These are phyloP conservation scores for Acropora tenuis DNA, from an alignment of 64 coral and sea anemone species.

Conservation along the genomic window DNA sequence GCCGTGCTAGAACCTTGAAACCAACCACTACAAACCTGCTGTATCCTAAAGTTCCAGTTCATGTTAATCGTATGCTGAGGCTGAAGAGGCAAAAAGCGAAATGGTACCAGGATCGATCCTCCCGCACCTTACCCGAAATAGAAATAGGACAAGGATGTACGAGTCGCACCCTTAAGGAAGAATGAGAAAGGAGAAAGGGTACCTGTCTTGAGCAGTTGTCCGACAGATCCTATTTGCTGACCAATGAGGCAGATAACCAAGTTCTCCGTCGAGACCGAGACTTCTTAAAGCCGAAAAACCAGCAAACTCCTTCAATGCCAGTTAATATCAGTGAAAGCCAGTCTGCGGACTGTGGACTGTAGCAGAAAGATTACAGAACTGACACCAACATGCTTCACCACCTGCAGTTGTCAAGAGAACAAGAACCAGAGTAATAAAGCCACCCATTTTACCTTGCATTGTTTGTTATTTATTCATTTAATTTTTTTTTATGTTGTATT, in stretches of 20 bases:
- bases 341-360: not conserved
- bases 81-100: not conserved
- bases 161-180: constrained; percentile 32
- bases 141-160: constrained; percentile 68
- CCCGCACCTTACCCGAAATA: constrained; percentile 36
- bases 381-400: not conserved
- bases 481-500: no score
- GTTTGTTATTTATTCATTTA: no score
- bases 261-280: constrained; percentile 35
- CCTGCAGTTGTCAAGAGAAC: not conserved
- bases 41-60: not conserved
- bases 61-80: not conserved
- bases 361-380: not conserved
- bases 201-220: constrained; percentile 69
- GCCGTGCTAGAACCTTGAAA: constrained; percentile 1
- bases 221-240: constrained; percentile 68
- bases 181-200: constrained; percentile 48
- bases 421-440: not conserved
- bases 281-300: constrained; percentile 17
- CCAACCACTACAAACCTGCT: not conserved
- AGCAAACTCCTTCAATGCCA: not conserved
- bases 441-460: not conserved
- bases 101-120: constrained; percentile 11
- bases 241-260: constrained; percentile 9
- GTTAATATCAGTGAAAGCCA: not conserved